phyloP scores from a whole-genome alignment of 2,113 vertebrate genomes.

The Thinocorus orbignyianus region DNA sequence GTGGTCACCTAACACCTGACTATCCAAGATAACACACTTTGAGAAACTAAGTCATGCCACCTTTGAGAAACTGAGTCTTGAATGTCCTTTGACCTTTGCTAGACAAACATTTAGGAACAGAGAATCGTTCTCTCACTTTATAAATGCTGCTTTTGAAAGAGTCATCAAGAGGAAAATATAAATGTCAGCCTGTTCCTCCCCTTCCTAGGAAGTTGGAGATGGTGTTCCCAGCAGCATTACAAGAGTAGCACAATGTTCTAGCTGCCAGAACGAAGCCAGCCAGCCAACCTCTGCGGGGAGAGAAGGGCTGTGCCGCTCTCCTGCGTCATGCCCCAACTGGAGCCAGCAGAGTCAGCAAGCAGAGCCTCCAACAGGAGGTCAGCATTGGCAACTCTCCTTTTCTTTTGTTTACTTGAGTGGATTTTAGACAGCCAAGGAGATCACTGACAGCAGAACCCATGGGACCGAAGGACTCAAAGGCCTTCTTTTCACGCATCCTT shows the following conservation, averaged over 20 bases:
- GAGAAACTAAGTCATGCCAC: neutral
- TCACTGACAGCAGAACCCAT: neutral
- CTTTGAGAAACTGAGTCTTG: neutral
- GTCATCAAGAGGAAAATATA: neutral
- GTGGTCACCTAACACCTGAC: neutral
- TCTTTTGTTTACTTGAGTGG: neutral
- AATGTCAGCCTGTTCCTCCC: neutral
- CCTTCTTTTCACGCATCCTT: neutral
- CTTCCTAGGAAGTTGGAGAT: accelerated
- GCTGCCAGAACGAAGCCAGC: neutral
- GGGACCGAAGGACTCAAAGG: neutral
- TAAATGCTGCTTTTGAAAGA: neutral
- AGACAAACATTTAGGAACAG: neutral
- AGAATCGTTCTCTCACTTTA: neutral
- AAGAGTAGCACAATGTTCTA: neutral
- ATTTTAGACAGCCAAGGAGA: neutral
- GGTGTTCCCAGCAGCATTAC: neutral
- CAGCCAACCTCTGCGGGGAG: neutral
- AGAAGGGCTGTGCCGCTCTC: accelerated
- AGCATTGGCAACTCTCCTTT: neutral
- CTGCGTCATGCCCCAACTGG: accelerated
- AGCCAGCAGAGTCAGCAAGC: neutral
- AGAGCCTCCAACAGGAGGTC: neutral
- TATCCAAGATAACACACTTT: neutral
- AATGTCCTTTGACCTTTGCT: neutral